Conservation (phyloP, 2,797 vertebrate genomes). For the Falco novaeseelandiae region DNA sequence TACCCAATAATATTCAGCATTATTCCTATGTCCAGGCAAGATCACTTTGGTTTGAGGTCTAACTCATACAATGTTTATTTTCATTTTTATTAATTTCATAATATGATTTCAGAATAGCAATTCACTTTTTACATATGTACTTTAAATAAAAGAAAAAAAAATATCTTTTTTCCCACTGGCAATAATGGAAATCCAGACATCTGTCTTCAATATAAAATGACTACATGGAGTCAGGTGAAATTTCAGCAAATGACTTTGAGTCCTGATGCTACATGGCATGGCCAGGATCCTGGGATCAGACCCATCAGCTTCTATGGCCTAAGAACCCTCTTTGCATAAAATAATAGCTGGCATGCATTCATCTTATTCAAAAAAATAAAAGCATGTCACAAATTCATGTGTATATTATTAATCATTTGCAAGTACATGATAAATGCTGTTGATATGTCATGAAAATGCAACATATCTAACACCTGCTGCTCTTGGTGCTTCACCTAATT, state of each 20-base stretch:
- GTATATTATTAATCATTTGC: background rate
- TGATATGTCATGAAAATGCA: background rate
- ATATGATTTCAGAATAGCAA: background rate
- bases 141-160: background rate
- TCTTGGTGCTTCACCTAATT: slow-evolving; percentile 26
- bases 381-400: background rate
- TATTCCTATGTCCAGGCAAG: background rate
- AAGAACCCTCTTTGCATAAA: background rate
- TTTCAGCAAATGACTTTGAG: background rate
- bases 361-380: background rate
- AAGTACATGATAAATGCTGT: background rate
- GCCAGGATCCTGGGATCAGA: background rate
- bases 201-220: background rate
- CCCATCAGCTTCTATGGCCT: background rate
- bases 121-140: rapidly evolving
- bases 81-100: background rate
- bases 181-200: background rate
- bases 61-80: background rate
- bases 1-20: background rate
- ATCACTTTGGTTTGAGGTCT: background rate
- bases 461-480: background rate
- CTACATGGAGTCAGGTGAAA: background rate
- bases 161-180: background rate
- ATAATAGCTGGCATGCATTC: background rate
- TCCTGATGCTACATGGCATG: background rate